phyloP scores from a whole-genome alignment of 2,797 vertebrate species.

The Todus mexicanus region DNA sequence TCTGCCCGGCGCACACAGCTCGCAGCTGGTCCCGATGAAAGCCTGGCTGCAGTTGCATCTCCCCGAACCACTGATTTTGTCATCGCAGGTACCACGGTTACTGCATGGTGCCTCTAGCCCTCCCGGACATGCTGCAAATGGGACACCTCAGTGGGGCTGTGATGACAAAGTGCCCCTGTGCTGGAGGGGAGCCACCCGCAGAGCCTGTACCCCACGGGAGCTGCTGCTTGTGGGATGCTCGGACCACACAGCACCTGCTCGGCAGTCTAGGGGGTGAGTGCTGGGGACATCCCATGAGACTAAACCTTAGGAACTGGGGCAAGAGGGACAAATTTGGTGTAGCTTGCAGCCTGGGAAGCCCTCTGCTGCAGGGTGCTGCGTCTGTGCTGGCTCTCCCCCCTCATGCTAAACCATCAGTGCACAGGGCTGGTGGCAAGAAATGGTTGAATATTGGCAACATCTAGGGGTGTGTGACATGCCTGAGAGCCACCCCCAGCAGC shows the following conservation, averaged over 20 bases:
- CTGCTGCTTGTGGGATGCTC: not conserved
- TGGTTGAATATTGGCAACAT: not conserved
- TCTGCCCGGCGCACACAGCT: slow-evolving; percentile 74
- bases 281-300: not conserved
- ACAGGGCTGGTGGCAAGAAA: not conserved
- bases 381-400: not conserved
- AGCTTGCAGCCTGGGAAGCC: not conserved
- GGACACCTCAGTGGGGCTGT: not conserved
- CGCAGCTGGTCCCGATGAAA: slow-evolving; percentile 85
- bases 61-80: slow-evolving; percentile 73
- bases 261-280: not conserved
- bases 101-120: slow-evolving; percentile 83
- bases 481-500: not conserved
- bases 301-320: not conserved
- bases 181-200: not conserved
- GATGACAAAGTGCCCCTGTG: not conserved
- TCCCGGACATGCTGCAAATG: slow-evolving; percentile 85
- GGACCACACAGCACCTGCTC: not conserved
- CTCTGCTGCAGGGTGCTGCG: not conserved
- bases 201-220: not conserved
- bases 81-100: slow-evolving; percentile 78
- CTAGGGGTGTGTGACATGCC: not conserved
- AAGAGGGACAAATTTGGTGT: not conserved
- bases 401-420: not conserved
- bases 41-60: slow-evolving; percentile 77